These are phyloP conservation scores for Neoascia interrupta DNA, from an alignment of 2,888 invertebrate genomes.

Conservation along the genomic window DNA sequence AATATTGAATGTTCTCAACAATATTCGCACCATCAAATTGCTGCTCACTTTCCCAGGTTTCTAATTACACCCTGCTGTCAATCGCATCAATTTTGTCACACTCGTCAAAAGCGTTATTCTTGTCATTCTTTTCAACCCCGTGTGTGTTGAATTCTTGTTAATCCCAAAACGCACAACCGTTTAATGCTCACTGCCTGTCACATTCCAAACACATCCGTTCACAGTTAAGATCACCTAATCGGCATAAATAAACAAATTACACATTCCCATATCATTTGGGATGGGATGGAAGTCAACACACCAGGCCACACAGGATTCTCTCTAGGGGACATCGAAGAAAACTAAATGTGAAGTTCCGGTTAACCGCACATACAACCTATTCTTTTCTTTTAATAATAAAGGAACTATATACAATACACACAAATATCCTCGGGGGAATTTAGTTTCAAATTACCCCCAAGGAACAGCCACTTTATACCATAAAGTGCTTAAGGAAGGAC, in stretches of 20 bases:
- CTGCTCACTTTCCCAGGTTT: no score
- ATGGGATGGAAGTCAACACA: slow-evolving; percentile 4
- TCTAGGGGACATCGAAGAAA: slow-evolving; percentile 52
- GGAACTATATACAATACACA: slow-evolving; percentile 8
- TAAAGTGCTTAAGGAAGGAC: slow-evolving; percentile 22
- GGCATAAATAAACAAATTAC: slow-evolving; percentile 68
- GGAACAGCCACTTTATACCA: slow-evolving; percentile 36
- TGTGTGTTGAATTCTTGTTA: slow-evolving; percentile 20
- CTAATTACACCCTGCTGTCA: slow-evolving; percentile 3
- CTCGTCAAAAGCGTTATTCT: slow-evolving; percentile 32
- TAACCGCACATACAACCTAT: slow-evolving; percentile 60
- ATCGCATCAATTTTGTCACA: slow-evolving; percentile 17
- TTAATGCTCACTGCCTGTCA: slow-evolving; percentile 47
- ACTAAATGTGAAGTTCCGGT: slow-evolving; percentile 60
- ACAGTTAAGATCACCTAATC: slow-evolving; percentile 63
- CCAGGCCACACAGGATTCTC: slow-evolving; percentile 18
- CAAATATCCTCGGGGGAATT: slow-evolving; percentile 56
- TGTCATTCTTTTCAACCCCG: slow-evolving; percentile 11
- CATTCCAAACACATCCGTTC: slow-evolving; percentile 52
- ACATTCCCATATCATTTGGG: slow-evolving; percentile 61
- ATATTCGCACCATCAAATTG: no score
- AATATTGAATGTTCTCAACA: no score
- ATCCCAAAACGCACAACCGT: slow-evolving; percentile 40
- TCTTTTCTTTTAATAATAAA: slow-evolving; percentile 40
- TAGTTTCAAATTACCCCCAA: slow-evolving; percentile 61